Base-by-base conservation (phyloP, 2,888 invertebrate genomes). In the Hypercompe scribonia region DNA sequence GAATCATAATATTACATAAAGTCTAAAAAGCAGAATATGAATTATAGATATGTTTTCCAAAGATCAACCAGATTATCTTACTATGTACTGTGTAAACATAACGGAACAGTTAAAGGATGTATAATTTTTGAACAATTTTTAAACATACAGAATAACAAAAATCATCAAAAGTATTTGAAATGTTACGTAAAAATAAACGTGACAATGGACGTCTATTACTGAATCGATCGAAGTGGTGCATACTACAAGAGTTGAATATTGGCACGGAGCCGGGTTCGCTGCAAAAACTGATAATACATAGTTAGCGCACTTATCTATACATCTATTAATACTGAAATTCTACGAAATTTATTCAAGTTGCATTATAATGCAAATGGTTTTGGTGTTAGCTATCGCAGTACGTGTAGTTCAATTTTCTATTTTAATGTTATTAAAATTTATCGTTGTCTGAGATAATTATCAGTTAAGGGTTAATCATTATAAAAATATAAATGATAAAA, bases 241-340 rank as follows among this genome's bases (percentile, higher is more conserved):
- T 68, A 71, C 74, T 63, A 66, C 68, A 72, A 69, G 65, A 46
- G 61, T 64, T 66, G 65, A 66, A 50, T 70, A 72, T 75, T 72
- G 75, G 72, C 75, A 72, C 61, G 68, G 34, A 68, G 61, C 75
- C 74, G 58, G 50, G 33, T 65, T 54, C 63, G 18, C 46, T 46
- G 28, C 54, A 34, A 61, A 71, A 74, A 65, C 46, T 34, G 61
- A 74, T 68, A 65, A 68, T 69, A 69, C 65, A 34, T 31, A 39
- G 58, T 70, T 42, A 42, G 65, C 42, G 4, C 33, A 70, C 70
- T 21, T 69, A 68, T n/a, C 15, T 31, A 58, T 36, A 31, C n/a
- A 1, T 8, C 31, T 34, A 18, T 33, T 63, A 63, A 31, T 64
- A 64, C 64, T 34, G 34, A 64, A 64, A 24, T 34, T 24, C 34